A percentile compares a stretch with the other conserved stretches of the same genome.
Evolutionary conservation across 2,888 invertebrate genomes (phyloP).

Genomic region (Polymixis flavicincta): DNA sequence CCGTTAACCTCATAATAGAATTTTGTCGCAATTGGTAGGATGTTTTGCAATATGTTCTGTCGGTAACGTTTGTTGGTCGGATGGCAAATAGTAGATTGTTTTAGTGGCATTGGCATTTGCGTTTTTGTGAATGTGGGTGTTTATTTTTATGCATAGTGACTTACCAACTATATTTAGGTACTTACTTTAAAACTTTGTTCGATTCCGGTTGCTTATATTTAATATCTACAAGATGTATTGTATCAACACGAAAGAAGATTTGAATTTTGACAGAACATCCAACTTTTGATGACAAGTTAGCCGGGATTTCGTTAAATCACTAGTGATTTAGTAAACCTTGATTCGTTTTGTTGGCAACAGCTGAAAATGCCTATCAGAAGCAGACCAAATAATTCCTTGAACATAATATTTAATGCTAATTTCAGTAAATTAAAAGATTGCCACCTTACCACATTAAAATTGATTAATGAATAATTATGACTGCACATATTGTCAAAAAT

Average conservation of each 20-base stretch:
- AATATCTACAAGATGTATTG: too few relatives aligned
- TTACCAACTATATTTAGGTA: neutral
- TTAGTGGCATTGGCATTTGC: neutral
- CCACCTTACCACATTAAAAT: neutral
- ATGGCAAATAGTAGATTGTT: neutral
- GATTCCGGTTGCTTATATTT: too few relatives aligned
- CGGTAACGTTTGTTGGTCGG: conserved; percentile 14
- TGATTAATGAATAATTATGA: neutral
- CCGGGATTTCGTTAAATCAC: neutral
- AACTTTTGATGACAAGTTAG: too few relatives aligned
- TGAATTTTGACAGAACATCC: too few relatives aligned
- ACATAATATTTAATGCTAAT: neutral
- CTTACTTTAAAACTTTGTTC: neutral
- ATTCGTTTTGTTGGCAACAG: neutral
- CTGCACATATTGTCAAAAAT: neutral
- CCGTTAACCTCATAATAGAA: conserved; percentile 16
- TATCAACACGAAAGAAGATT: too few relatives aligned
- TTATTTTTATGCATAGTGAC: neutral
- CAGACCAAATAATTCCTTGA: too few relatives aligned
- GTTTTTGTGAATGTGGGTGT: neutral
- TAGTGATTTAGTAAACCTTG: neutral
- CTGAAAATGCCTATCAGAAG: too few relatives aligned
- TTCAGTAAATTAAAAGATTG: neutral
- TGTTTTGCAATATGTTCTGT: conserved; percentile 44
- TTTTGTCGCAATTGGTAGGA: conserved; percentile 48